Conservation (phyloP, 2,797 vertebrate species). For the Lepus oiostolus region DNA sequence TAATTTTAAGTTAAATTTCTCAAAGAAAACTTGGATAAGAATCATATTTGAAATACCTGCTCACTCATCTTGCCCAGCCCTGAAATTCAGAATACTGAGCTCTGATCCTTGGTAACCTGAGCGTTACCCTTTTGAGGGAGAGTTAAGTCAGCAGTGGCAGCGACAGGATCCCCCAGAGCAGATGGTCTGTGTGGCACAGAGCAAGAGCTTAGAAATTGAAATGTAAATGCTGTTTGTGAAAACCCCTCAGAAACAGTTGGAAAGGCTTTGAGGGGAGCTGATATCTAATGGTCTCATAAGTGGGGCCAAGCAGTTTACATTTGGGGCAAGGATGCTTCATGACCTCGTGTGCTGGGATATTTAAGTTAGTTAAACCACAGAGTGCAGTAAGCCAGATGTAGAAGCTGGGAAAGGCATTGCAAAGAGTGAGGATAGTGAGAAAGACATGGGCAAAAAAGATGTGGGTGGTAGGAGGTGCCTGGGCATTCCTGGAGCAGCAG, state of each 20-base stretch:
- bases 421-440: neutral
- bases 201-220: neutral
- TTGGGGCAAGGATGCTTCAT: neutral
- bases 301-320: neutral
- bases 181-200: neutral
- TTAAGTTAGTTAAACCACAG: neutral
- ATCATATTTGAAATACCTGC: neutral
- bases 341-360: neutral
- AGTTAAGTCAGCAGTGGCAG: neutral
- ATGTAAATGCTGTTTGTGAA: neutral
- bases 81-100: neutral
- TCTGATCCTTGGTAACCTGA: neutral
- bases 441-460: neutral
- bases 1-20: slow-evolving; percentile 8
- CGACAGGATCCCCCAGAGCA: neutral
- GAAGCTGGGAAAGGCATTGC: neutral
- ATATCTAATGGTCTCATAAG: neutral
- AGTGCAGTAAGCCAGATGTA: neutral
- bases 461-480: neutral
- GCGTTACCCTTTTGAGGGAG: neutral
- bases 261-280: neutral
- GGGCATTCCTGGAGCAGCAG: neutral
- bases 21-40: neutral
- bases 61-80: neutral
- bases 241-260: neutral